A percentile compares a stretch with the other conserved stretches of the same genome.
These are phyloP conservation scores for Mastacembelus armatus DNA, from an alignment of 2,797 vertebrate genomes.

Conservation along the genomic window DNA sequence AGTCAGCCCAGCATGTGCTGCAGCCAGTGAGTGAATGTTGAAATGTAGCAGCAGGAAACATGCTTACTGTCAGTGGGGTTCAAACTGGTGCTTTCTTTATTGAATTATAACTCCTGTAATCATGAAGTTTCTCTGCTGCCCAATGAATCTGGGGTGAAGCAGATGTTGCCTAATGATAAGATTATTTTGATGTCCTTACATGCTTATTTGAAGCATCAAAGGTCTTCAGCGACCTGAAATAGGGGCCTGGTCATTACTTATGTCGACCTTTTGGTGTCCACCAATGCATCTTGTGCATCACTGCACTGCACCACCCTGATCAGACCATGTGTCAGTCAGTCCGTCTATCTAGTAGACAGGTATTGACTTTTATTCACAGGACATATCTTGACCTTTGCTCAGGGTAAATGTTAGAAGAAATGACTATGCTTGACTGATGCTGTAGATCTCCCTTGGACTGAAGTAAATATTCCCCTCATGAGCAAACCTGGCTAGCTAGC, in stretches of 20 bases:
- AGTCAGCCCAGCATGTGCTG: not conserved
- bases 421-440: conserved; percentile 67
- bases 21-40: conserved; percentile 6
- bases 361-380: conserved; percentile 71
- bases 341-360: conserved; percentile 42
- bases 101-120: conserved; percentile 19
- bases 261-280: conserved; percentile 53
- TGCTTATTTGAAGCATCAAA: conserved; percentile 32
- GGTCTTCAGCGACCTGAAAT: conserved; percentile 35
- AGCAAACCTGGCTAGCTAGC: conserved; percentile 40
- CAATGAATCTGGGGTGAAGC: conserved; percentile 2
- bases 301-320: conserved; percentile 18
- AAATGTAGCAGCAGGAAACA: conserved; percentile 5
- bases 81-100: conserved; percentile 23
- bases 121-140: not conserved
- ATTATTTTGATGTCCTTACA: conserved; percentile 31
- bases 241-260: conserved; percentile 40
- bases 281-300: conserved; percentile 39
- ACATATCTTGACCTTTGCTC: conserved; percentile 66
- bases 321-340: conserved; percentile 33
- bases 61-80: conserved; percentile 17
- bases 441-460: conserved; percentile 52
- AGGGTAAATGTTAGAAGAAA: conserved; percentile 71
- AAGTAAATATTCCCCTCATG: conserved; percentile 61
- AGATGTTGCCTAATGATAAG: conserved; percentile 6